Base-by-base conservation (phyloP, 1,140 invertebrate species). In the Aphaenogaster ashmeadi region DNA sequence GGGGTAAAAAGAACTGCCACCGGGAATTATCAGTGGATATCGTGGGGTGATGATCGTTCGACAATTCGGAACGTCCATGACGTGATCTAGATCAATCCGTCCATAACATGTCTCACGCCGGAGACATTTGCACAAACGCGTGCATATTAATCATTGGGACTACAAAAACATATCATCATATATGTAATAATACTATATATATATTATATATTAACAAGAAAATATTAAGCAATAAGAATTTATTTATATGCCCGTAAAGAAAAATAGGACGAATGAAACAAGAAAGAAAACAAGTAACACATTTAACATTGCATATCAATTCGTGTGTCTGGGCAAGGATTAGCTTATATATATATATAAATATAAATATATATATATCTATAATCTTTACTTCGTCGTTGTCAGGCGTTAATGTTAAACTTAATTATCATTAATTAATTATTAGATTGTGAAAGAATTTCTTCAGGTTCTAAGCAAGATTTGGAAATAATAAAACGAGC, bases 101-200 rank as follows among this genome's bases (percentile, higher is more conserved):
- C 95, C 95, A 95, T 95, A 94, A 94, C 81, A 85, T 94, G 94
- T 94, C 94, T 95, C 94, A 88, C 69, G 87, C 90, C 89, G 80
- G 93, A 94, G 94, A 88, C 93, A 95, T 94, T 95, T 91, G 95
- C 95, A 95, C 95, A 94, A 94, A 92, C 71, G 81, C 75, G 95
- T 95, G 95, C 95, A 95, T 95, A 95, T 95, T 95, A 95, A 95
- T 95, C 94, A 95, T 95, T 95, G 95, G 95, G 95, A 95, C 95
- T 95, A 95, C 94, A 95, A 95, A 95, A 95, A 95, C 95, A 95
- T 95, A 95, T 95, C 95, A 95, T 95, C 77, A 64, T 94, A 90
- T 95, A 94, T 95, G 89, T 95, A 94, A 95, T 93, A 93, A 91
- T 93, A 93, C 89, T 87, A 67, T 87, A 83, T 88, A 58, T 72